These are phyloP conservation scores for Magallana gigas DNA, from an alignment of 1,140 invertebrate species.

Conservation along the genomic window DNA sequence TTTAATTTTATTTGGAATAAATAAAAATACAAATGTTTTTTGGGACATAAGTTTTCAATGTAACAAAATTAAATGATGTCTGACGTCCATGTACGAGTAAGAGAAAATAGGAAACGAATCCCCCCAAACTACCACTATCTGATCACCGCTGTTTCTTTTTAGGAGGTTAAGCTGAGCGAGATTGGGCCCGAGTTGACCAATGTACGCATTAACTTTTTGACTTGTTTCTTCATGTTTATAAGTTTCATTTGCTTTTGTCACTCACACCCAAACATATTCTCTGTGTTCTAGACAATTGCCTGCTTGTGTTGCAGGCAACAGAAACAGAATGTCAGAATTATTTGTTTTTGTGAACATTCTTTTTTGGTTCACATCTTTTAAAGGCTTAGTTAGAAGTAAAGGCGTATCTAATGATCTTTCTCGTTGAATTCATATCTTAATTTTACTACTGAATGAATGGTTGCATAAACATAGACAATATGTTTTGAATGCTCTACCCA, in stretches of 20 bases:
- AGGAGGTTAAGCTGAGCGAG: slow-evolving; percentile 2
- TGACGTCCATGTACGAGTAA: too few species aligned
- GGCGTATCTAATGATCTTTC: too few species aligned
- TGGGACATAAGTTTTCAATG: too few species aligned
- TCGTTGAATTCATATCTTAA: too few species aligned
- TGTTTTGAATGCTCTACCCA: slow-evolving; percentile 13
- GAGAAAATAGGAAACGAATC: too few species aligned
- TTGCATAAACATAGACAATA: slow-evolving; percentile 11
- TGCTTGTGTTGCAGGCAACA: not conserved
- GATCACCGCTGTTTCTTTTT: slow-evolving; percentile 4
- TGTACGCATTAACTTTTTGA: slow-evolving; percentile 20
- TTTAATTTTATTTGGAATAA: too few species aligned
- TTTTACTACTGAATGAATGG: too few species aligned
- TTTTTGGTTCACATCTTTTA: too few species aligned
- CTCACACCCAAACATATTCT: slow-evolving; percentile 14
- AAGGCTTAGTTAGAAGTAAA: too few species aligned
- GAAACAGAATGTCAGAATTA: not conserved
- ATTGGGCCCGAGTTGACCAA: slow-evolving; percentile 4
- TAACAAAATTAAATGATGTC: too few species aligned
- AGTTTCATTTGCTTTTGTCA: slow-evolving; percentile 20
- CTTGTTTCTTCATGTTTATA: slow-evolving; percentile 10
- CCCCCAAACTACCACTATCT: not conserved
- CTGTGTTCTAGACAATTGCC: not conserved
- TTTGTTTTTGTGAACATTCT: too few species aligned
- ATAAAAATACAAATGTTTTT: too few species aligned